phyloP scores from a whole-genome alignment of 2,888 invertebrate genomes.

The Catocala nupta region DNA sequence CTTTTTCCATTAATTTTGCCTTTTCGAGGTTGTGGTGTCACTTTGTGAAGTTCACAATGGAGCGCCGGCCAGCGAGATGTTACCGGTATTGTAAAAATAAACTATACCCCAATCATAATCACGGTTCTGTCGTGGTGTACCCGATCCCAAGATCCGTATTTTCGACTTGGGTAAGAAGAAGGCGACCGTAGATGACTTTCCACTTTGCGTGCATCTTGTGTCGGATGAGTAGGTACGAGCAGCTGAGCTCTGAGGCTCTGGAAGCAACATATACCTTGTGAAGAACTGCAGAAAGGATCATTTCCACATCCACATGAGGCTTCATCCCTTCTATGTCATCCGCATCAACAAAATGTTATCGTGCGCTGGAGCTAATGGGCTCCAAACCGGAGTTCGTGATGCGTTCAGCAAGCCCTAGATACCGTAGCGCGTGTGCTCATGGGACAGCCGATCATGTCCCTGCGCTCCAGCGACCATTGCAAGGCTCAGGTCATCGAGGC shows the following conservation, averaged over 20 bases:
- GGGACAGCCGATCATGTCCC: conserved; percentile 99
- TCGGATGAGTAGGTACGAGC: conserved; percentile 99
- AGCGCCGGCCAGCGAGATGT: conserved; percentile 99
- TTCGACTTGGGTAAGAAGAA: conserved; percentile 99
- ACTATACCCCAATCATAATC: conserved; percentile 99
- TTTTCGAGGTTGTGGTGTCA: conserved; percentile 77
- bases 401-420: conserved; percentile 99
- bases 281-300: conserved; percentile 99
- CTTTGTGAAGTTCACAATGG: conserved; percentile 92
- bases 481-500: conserved; percentile 99
- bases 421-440: conserved; percentile 99
- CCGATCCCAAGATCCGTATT: conserved; percentile 99
- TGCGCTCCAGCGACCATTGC: conserved; percentile 97
- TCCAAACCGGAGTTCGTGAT: conserved; percentile 99
- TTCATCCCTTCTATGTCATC: conserved; percentile 99
- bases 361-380: conserved; percentile 99
- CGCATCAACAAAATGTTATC: conserved; percentile 99
- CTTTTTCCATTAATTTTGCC: too few species aligned
- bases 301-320: conserved; percentile 99
- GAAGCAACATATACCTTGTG: conserved; percentile 99
- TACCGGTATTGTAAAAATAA: conserved; percentile 99
- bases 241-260: conserved; percentile 99
- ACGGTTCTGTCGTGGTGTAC: conserved; percentile 99
- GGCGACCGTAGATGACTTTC: conserved; percentile 99
- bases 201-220: conserved; percentile 98